These are phyloP conservation scores for Hirtodrosophila alboralis DNA, from an alignment of 2,888 invertebrate species.

Conservation along the genomic window DNA sequence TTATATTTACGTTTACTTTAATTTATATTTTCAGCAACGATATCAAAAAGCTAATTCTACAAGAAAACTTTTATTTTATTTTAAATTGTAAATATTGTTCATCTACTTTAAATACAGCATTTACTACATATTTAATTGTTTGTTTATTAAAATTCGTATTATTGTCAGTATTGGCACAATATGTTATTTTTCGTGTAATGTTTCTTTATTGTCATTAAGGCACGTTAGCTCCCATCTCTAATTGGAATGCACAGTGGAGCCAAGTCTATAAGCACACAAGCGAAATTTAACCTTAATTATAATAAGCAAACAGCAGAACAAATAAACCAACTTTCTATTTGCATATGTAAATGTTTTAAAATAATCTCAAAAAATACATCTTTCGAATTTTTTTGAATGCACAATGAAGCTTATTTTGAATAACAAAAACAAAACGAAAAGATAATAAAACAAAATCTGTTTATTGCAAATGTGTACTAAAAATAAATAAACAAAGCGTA, in stretches of 20 bases:
- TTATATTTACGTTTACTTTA: no score
- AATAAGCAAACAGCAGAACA: background rate
- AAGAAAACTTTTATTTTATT: no score
- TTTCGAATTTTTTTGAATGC: background rate
- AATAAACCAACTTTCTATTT: background rate
- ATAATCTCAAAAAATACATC: constrained; percentile 6
- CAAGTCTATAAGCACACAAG: constrained; percentile 7
- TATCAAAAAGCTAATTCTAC: no score
- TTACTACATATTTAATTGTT: background rate
- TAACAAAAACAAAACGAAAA: constrained; percentile 27
- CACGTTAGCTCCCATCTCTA: constrained; percentile 29
- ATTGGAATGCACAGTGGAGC: constrained; percentile 22
- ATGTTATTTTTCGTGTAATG: constrained; percentile 18
- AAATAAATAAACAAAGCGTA: constrained; percentile 15
- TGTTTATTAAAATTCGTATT: constrained; percentile 26
- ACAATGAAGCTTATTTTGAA: constrained; percentile 17
- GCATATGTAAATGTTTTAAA: constrained; percentile 5
- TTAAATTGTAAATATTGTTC: no score
- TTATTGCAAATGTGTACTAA: constrained; percentile 29
- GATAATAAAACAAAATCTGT: constrained; percentile 20
- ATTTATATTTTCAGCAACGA: no score
- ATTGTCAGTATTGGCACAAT: constrained; percentile 36
- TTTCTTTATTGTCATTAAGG: constrained; percentile 25
- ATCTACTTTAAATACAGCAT: background rate
- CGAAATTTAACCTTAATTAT: background rate